These are phyloP conservation scores for Agapostemon virescens DNA, from an alignment of 2,888 invertebrate species.

Conservation along the genomic window DNA sequence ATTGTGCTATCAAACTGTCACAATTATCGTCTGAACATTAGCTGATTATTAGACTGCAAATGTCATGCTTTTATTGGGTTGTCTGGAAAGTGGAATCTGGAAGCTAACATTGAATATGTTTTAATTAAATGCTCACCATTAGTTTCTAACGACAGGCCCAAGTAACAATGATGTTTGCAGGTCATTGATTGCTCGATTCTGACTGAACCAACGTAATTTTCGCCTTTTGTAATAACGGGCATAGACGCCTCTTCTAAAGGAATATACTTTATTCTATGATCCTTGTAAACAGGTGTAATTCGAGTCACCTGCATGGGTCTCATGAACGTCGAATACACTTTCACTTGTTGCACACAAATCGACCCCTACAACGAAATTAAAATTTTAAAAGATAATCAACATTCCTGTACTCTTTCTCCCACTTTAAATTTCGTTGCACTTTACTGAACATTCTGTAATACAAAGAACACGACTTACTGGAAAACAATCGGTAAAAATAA, in stretches of 20 bases:
- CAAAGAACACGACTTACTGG: conserved; percentile 90
- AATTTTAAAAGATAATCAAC: neutral
- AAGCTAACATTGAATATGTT: neutral
- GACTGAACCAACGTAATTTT: conserved; percentile 82
- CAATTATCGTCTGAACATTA: neutral
- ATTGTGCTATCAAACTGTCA: neutral
- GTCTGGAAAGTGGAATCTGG: too few species aligned
- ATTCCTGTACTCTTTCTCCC: too few species aligned
- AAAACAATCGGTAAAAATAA: conserved; percentile 90
- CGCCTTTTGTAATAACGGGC: conserved; percentile 78
- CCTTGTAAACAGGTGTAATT: conserved; percentile 83
- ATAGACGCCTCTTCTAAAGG: conserved; percentile 74
- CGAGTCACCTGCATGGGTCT: conserved; percentile 89
- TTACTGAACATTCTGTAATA: too few species aligned
- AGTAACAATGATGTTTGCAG: conserved; percentile 89
- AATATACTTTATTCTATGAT: conserved; percentile 77
- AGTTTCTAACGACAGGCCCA: conserved; percentile 86
- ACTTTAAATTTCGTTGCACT: too few species aligned
- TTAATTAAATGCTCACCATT: conserved; percentile 81
- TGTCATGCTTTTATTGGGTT: too few species aligned
- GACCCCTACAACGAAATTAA: conserved; percentile 84
- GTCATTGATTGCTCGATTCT: conserved; percentile 87
- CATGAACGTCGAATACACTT: conserved; percentile 90
- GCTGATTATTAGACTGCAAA: too few species aligned
- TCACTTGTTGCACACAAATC: conserved; percentile 88